phyloP scores from a whole-genome alignment of 2,888 invertebrate species.

The Platynereis dumerilii region DNA sequence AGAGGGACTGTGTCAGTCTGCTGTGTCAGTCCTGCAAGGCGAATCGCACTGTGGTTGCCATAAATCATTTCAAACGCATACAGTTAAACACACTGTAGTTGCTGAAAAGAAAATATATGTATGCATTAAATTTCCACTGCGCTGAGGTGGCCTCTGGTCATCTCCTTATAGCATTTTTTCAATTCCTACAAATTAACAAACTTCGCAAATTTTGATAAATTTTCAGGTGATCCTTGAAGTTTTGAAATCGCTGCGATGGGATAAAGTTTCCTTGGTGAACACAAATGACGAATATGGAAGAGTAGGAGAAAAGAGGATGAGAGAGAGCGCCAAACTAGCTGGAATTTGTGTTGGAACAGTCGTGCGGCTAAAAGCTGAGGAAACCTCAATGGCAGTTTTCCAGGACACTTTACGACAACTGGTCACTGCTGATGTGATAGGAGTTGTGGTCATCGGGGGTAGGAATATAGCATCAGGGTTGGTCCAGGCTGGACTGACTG shows the following conservation, averaged over 20 bases:
- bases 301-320: conserved; percentile 30
- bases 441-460: conserved; percentile 49
- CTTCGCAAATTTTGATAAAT: not conserved
- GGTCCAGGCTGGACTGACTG: conserved; percentile 36
- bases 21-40: too few species aligned
- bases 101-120: too few species aligned
- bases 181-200: too few species aligned
- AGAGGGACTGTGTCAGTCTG: too few species aligned
- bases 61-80: too few species aligned
- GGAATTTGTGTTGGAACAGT: conserved; percentile 51
- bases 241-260: conserved; percentile 60
- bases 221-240: conserved; percentile 57
- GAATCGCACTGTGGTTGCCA: too few species aligned
- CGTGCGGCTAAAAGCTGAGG: conserved; percentile 37
- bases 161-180: too few species aligned
- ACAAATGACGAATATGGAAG: conserved; percentile 51
- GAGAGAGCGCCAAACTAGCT: conserved; percentile 39
- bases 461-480: conserved; percentile 35
- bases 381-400: conserved; percentile 33
- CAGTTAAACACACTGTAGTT: too few species aligned
- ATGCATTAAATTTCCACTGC: too few species aligned
- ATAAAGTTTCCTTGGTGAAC: conserved; percentile 61
- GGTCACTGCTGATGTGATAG: conserved; percentile 39
- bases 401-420: conserved; percentile 39
- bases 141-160: too few species aligned